Evolutionary conservation across 2,888 invertebrate genomes (phyloP), one percentile per base, ranked within the genome.

Genomic region (Apodemia duryi): DNA sequence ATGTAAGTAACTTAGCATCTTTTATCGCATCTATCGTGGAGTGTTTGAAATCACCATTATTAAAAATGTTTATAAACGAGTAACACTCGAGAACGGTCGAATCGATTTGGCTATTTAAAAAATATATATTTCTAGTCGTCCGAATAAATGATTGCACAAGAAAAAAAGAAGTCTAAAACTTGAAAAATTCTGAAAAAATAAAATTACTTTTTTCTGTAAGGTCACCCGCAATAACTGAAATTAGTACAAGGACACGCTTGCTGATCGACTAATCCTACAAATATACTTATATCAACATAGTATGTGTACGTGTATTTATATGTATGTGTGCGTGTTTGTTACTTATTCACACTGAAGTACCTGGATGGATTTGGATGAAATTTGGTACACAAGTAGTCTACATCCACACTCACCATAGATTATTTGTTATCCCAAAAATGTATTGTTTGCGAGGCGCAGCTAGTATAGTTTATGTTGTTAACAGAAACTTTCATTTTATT

Each of bases 401-500:
- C 21, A 21, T 21, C 21, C 21, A 21, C 21, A 21, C 21, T 21
- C 21, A 21, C 21, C 35, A 5, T 35, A 35, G 5, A 6, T 6
- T 35, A 35, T 35, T 35, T 35, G 1, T 9, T 9, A 38, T 38
- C 9, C 9, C 9, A 38, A 7, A 9, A 38, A 1, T 38, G 38
- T 9, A 38, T 38, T 38, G 38, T 51, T 51, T 5, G n/a, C 49
- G 7, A 6, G 7, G 13, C 51, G 21, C 21, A 21, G 13, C 32
- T 57, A 32, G 57, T 57, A 32, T 13, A 0, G 21, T 21, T 32
- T 11, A 29, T 28, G 11, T 29, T 57, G 21, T 21, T 21, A 29
- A 54, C 6, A 32, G 57, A 32, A 29, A 57, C 57, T 57, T 57
- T 57, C 29, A 57, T 57, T 57, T 32, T 29, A 29, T 57, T 57